These are phyloP conservation scores for Epizoanthus illoricatus DNA, from an alignment of 92 coral and sea anemone species.

Conservation along the genomic window DNA sequence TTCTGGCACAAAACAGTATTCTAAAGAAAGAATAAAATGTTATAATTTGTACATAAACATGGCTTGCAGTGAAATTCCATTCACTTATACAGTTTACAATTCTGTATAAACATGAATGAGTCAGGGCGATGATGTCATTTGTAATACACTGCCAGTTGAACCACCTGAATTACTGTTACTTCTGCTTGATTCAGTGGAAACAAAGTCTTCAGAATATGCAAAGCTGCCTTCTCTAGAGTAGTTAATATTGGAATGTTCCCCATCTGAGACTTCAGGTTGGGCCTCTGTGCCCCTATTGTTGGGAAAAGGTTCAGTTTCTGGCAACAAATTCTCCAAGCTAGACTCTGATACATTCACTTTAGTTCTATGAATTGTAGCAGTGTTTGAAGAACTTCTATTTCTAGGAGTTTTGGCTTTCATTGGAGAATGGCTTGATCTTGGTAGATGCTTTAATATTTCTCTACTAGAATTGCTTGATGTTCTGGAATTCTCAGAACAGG, in stretches of 20 bases:
- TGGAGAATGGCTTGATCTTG: conserved; percentile 20
- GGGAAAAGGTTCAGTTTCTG: not conserved
- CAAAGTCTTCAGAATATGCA: conserved; percentile 61
- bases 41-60: no score
- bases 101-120: no score
- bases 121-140: not conserved
- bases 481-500: not conserved
- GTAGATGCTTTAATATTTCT: not conserved
- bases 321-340: not conserved
- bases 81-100: no score
- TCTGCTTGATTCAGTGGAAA: conserved; percentile 44
- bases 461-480: not conserved
- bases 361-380: not conserved
- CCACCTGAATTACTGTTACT: conserved; percentile 33
- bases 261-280: not conserved
- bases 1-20: no score
- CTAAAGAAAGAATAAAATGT: no score
- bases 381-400: not conserved
- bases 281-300: not conserved
- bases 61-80: no score
- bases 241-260: not conserved
- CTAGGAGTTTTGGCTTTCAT: not conserved
- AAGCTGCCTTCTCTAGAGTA: conserved; percentile 47
- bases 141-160: conserved; percentile 18
- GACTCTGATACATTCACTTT: conserved; percentile 23